Percentiles rank a stretch among this genome's conserved stretches.
phyloP scores from a whole-genome alignment of 2,113 vertebrate genomes.

The Genyomyrus donnyi region DNA sequence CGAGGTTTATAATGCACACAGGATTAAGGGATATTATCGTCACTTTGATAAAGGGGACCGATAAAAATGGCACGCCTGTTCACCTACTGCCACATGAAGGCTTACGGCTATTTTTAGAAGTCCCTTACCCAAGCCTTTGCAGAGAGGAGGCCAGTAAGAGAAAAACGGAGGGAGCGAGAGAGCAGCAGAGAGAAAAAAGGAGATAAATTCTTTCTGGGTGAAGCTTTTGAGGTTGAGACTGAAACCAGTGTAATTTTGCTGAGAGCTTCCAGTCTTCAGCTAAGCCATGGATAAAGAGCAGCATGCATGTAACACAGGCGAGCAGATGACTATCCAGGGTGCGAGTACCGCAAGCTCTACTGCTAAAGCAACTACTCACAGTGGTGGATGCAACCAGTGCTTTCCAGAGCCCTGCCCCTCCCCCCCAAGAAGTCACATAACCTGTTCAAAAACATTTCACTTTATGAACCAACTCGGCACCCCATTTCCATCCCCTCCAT shows the following conservation, averaged over 20 bases:
- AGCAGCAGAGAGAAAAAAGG: not conserved
- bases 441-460: not conserved
- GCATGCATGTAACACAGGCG: not conserved
- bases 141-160: slow-evolving; percentile 16
- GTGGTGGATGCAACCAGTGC: not conserved
- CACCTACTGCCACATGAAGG: slow-evolving; percentile 21
- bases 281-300: not conserved
- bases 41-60: not conserved
- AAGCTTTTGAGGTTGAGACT: not conserved
- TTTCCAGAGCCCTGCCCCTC: not conserved
- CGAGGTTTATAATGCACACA: not conserved
- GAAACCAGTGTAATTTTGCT: not conserved
- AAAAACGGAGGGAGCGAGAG: not conserved
- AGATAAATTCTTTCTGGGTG: not conserved
- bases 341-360: not conserved
- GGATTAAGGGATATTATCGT: not conserved
- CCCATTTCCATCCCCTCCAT: not conserved
- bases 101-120: slow-evolving; percentile 26
- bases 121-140: slow-evolving; percentile 19
- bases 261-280: not conserved
- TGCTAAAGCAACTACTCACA: not conserved
- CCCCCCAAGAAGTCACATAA: not conserved
- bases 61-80: not conserved
- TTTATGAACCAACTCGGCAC: not conserved
- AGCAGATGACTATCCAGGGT: not conserved